Percentiles rank a stretch among this genome's conserved stretches.
phyloP scores from a whole-genome alignment of 2,797 vertebrate genomes.

The Gymnocypris eckloni region DNA sequence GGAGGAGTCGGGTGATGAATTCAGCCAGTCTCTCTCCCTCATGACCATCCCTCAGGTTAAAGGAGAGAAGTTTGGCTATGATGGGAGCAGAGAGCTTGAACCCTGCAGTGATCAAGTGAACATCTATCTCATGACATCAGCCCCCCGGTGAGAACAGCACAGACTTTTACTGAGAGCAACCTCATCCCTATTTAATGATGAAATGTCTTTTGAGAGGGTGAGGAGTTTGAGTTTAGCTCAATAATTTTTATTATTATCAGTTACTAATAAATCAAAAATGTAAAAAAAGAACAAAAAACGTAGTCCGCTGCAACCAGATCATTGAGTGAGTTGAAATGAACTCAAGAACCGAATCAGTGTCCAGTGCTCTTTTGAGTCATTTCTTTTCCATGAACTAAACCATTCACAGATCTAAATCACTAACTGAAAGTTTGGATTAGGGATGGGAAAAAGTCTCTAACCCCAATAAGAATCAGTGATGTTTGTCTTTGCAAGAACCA shows the following conservation, averaged over 20 bases:
- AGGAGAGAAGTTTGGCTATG: slow-evolving; percentile 37
- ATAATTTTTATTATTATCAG: neutral
- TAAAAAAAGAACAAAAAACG: neutral
- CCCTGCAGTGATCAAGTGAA: slow-evolving; percentile 41
- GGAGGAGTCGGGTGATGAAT: neutral
- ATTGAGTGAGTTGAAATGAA: neutral
- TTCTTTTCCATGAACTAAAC: neutral
- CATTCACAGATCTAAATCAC: neutral
- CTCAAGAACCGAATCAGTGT: neutral
- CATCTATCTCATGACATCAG: slow-evolving; percentile 55
- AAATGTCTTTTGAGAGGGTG: slow-evolving; percentile 9
- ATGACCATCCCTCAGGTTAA: slow-evolving; percentile 47
- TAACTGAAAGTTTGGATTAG: neutral
- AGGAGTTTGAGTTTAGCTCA: slow-evolving; percentile 1
- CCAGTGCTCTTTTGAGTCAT: neutral
- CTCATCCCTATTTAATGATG: neutral
- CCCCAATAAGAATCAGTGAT: neutral
- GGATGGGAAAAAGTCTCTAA: slow-evolving; percentile 8
- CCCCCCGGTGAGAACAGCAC: slow-evolving; percentile 18
- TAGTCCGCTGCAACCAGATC: neutral
- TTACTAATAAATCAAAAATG: neutral
- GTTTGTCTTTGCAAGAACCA: neutral
- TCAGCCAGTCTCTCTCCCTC: slow-evolving; percentile 44
- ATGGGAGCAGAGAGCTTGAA: slow-evolving; percentile 6
- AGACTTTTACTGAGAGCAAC: slow-evolving; percentile 4